These are phyloP conservation scores for Rhinella marina DNA, from an alignment of 2,797 vertebrate genomes.

Conservation along the genomic window DNA sequence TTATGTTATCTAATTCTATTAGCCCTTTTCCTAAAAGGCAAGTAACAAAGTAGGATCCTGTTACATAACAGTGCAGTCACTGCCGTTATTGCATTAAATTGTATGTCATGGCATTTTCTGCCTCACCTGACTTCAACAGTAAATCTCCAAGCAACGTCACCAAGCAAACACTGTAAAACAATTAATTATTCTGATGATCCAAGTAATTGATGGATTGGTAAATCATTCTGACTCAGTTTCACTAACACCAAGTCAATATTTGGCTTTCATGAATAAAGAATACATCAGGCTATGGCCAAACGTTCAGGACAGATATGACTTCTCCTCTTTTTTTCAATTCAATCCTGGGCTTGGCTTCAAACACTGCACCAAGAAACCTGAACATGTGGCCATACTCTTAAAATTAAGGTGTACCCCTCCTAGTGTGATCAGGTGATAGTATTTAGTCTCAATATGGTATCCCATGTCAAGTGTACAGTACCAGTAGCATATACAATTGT, in stretches of 20 bases:
- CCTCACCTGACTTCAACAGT: conserved; percentile 9
- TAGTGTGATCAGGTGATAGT: too few relatives aligned
- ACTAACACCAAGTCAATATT: background rate
- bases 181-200: conserved; percentile 18
- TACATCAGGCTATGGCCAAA: background rate
- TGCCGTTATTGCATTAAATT: conserved; percentile 9
- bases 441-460: too few relatives aligned
- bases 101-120: conserved; percentile 29
- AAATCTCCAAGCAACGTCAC: conserved; percentile 29
- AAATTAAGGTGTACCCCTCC: too few relatives aligned
- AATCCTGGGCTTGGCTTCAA: too few relatives aligned
- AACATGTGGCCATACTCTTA: too few relatives aligned
- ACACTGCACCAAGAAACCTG: too few relatives aligned
- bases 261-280: background rate
- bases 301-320: too few relatives aligned
- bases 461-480: too few relatives aligned
- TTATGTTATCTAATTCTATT: conserved; percentile 4
- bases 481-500: too few relatives aligned
- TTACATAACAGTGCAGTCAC: conserved; percentile 11
- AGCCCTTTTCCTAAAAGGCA: background rate
- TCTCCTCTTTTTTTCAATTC: too few relatives aligned
- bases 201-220: conserved; percentile 5
- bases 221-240: conserved; percentile 12
- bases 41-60: background rate
- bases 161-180: conserved; percentile 14